These are phyloP conservation scores for Helicorthomorpha holstii DNA, from an alignment of 1,140 invertebrate genomes.

Conservation along the genomic window DNA sequence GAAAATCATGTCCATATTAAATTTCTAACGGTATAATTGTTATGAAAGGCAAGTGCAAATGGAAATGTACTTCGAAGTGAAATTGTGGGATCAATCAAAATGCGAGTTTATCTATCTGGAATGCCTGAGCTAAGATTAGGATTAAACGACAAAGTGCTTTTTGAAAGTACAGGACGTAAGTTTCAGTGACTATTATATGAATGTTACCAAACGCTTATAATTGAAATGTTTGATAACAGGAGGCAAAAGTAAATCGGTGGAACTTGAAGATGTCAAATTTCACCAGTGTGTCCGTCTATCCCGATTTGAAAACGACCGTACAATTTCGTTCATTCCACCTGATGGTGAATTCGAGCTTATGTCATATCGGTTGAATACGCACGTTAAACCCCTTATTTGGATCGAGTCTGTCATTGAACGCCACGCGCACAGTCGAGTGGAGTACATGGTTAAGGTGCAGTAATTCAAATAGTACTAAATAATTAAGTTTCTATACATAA, in stretches of 20 bases:
- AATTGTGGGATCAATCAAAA: slow-evolving; percentile 97
- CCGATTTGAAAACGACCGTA: slow-evolving; percentile 94
- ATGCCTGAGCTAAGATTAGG: slow-evolving; percentile 98
- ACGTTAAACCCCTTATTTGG: slow-evolving; percentile 98
- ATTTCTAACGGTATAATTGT: not conserved
- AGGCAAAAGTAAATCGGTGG: slow-evolving; percentile 96
- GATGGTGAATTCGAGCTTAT: slow-evolving; percentile 99
- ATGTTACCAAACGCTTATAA: not conserved
- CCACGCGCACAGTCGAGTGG: slow-evolving; percentile 93
- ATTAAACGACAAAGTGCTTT: slow-evolving; percentile 96
- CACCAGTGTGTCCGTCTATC: slow-evolving; percentile 98
- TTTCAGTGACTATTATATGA: slow-evolving; percentile 7
- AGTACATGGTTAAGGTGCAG: slow-evolving; percentile 90
- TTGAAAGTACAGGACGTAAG: slow-evolving; percentile 85
- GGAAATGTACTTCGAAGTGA: slow-evolving; percentile 95
- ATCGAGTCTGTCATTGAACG: slow-evolving; percentile 98
- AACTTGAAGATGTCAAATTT: slow-evolving; percentile 98
- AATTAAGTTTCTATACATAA: not conserved
- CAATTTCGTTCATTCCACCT: slow-evolving; percentile 96
- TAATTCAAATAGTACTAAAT: not conserved
- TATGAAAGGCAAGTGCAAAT: slow-evolving; percentile 71
- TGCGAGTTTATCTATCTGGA: slow-evolving; percentile 97
- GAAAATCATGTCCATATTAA: not conserved
- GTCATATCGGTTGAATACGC: slow-evolving; percentile 95
- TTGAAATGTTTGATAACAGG: slow-evolving; percentile 16